phyloP scores from a whole-genome alignment of 2,113 vertebrate species.

The Dolichallabes microphthalmus region DNA sequence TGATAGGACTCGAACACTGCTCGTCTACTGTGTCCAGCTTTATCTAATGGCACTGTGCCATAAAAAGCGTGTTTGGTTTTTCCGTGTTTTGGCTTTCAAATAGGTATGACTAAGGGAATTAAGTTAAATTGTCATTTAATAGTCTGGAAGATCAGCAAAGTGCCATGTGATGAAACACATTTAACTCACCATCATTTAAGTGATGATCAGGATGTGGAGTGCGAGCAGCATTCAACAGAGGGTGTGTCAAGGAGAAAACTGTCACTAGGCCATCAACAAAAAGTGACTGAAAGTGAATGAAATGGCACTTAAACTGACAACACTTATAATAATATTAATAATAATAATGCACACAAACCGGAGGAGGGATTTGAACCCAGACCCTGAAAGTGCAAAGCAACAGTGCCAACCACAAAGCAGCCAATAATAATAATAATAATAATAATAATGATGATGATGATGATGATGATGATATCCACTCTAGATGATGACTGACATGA shows the following conservation, averaged over 20 bases:
- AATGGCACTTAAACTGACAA: constrained; percentile 8
- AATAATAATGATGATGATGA: no score
- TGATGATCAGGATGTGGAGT: background rate
- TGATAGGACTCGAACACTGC: constrained; percentile 43
- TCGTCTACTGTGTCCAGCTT: constrained; percentile 33
- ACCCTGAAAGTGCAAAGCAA: no score
- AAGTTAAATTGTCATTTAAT: background rate
- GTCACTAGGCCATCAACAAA: background rate
- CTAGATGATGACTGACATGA: background rate
- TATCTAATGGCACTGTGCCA: constrained; percentile 29
- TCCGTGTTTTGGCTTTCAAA: background rate
- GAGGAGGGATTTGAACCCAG: no score
- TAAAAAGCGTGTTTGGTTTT: background rate
- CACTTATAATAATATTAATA: background rate
- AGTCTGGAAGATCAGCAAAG: background rate
- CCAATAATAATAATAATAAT: no score
- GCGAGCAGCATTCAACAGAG: constrained; percentile 23
- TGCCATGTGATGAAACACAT: background rate
- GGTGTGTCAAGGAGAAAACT: background rate
- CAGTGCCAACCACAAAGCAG: no score
- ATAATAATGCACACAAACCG: background rate
- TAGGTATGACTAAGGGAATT: constrained; percentile 2
- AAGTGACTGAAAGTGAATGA: constrained; percentile 23
- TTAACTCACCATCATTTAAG: background rate
- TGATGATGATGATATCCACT: no score